phyloP scores from a whole-genome alignment of 2,888 invertebrate genomes.

The Drosophila recens region DNA sequence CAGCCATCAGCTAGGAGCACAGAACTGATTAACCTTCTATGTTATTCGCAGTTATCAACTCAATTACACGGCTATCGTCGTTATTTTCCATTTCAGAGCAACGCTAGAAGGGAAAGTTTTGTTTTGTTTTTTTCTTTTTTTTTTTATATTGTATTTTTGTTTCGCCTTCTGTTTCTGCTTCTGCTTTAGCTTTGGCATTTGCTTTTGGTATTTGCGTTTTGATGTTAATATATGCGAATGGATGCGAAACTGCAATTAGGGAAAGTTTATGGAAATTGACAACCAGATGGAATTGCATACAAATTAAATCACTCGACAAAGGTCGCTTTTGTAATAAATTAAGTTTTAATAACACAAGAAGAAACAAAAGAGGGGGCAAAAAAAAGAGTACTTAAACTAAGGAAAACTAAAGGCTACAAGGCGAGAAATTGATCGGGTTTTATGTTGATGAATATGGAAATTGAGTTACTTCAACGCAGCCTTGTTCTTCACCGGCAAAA shows the following conservation, averaged over 20 bases:
- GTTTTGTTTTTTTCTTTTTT: neutral
- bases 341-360: conserved; percentile 61
- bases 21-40: conserved; percentile 43
- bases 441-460: conserved; percentile 37
- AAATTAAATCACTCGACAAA: conserved; percentile 50
- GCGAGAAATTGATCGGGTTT: conserved; percentile 27
- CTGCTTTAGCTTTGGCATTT: neutral
- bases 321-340: conserved; percentile 67
- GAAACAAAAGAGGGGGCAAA: neutral
- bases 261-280: conserved; percentile 55
- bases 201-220: conserved; percentile 4
- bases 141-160: conserved; percentile 1
- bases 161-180: neutral
- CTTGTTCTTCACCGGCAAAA: conserved; percentile 71
- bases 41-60: conserved; percentile 45
- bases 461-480: conserved; percentile 58
- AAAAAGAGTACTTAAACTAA: conserved; percentile 7
- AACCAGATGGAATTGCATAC: conserved; percentile 59
- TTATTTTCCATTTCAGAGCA: conserved; percentile 20
- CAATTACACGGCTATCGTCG: conserved; percentile 41
- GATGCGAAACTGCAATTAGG: conserved; percentile 43
- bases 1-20: conserved; percentile 9
- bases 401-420: conserved; percentile 11
- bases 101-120: conserved; percentile 10
- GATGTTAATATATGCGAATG: conserved; percentile 47